These are phyloP conservation scores for Suricata suricatta DNA, from an alignment of 2,113 vertebrate genomes.

Conservation along the genomic window DNA sequence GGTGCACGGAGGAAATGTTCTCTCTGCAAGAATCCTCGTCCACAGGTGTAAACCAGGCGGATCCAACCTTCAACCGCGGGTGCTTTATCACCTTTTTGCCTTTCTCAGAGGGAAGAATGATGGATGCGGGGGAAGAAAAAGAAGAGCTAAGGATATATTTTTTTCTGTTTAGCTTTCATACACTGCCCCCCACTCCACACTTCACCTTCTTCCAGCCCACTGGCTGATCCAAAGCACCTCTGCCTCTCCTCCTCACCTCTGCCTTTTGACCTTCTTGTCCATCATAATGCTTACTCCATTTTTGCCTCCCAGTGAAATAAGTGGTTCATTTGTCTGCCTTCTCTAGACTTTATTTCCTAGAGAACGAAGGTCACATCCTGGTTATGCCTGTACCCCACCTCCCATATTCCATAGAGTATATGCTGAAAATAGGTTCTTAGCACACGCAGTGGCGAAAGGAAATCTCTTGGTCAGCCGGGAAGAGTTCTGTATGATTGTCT, in stretches of 20 bases:
- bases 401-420: not conserved
- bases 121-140: not conserved
- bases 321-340: not conserved
- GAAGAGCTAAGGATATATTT: not conserved
- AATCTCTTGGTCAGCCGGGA: not conserved
- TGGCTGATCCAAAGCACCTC: not conserved
- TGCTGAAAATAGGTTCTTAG: not conserved
- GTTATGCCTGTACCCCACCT: not conserved
- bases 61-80: not conserved
- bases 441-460: not conserved
- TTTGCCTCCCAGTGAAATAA: not conserved
- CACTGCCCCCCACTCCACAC: fast-evolving
- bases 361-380: not conserved
- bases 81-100: not conserved
- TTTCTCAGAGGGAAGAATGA: not conserved
- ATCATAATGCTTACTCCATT: not conserved
- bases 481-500: not conserved
- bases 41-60: not conserved
- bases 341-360: not conserved
- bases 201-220: not conserved
- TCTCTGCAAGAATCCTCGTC: no score
- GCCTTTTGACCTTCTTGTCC: not conserved
- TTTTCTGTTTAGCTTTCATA: not conserved
- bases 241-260: no score
- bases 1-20: fast-evolving